Percentiles rank a stretch among this genome's conserved stretches.
Evolutionary conservation across 2,888 invertebrate species (phyloP).

Genomic region (Drosophila vallismaia): DNA sequence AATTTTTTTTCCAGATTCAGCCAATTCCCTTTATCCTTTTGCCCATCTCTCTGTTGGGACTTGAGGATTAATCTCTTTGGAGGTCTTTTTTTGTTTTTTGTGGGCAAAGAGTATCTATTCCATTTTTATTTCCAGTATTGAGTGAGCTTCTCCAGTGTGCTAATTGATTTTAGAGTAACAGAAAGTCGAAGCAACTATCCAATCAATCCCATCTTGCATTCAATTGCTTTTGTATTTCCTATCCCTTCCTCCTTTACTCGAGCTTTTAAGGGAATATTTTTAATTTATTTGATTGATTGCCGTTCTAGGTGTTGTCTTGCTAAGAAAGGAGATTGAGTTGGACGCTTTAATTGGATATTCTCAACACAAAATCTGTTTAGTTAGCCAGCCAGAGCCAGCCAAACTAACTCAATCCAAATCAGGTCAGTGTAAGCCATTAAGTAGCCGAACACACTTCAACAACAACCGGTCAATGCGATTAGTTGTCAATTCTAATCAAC

Average conservation of each 20-base stretch:
- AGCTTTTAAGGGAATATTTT: conserved; percentile 44
- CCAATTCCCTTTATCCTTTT: conserved; percentile 5
- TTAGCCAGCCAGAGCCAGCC: neutral
- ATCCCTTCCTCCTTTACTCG: neutral
- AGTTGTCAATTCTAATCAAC: conserved; percentile 35
- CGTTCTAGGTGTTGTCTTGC: conserved; percentile 4
- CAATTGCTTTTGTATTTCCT: conserved; percentile 23
- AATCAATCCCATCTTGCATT: neutral
- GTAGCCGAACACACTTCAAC: conserved; percentile 50
- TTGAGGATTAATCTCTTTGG: conserved; percentile 52
- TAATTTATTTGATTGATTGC: conserved; percentile 62
- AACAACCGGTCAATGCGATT: conserved; percentile 49
- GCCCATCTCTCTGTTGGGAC: conserved; percentile 4
- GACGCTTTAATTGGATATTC: conserved; percentile 18
- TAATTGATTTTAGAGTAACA: neutral
- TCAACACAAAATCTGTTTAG: neutral
- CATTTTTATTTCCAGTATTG: conserved; percentile 13
- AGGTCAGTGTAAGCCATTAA: conserved; percentile 36
- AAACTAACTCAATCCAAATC: conserved; percentile 35
- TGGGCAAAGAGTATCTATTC: neutral
- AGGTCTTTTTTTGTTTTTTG: conserved; percentile 1
- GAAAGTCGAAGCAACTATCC: neutral
- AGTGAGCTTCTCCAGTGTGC: neutral
- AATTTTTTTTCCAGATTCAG: neutral
- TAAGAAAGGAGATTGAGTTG: conserved; percentile 3